Percentiles rank a stretch among this genome's conserved stretches.
These are phyloP conservation scores for Anguilla anguilla DNA, from an alignment of 2,797 vertebrate species.

Conservation along the genomic window DNA sequence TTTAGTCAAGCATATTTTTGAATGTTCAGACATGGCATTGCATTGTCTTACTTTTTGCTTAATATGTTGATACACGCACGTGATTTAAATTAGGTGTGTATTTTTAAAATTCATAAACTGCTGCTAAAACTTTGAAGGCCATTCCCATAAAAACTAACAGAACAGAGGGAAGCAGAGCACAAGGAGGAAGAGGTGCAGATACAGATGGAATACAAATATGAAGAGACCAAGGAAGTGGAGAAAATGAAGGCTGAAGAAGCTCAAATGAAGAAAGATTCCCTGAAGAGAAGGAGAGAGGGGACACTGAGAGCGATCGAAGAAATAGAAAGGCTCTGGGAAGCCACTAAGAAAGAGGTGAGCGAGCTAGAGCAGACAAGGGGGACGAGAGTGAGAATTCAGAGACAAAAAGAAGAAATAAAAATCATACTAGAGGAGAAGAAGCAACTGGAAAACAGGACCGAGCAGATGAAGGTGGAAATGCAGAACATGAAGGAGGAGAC, in stretches of 20 bases:
- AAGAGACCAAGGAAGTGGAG: conserved; percentile 8
- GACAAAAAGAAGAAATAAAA: conserved; percentile 25
- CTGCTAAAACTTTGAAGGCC: too few relatives aligned
- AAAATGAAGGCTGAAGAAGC: neutral
- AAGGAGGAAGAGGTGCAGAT: conserved; percentile 13
- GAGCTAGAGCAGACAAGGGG: conserved; percentile 25
- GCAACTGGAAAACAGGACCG: neutral
- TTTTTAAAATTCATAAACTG: neutral
- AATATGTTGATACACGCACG: neutral
- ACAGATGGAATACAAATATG: neutral
- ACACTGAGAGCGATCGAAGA: conserved; percentile 31
- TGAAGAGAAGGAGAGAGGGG: conserved; percentile 24
- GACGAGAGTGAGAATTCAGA: conserved; percentile 27
- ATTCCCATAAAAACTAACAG: conserved; percentile 9
- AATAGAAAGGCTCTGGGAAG: conserved; percentile 37
- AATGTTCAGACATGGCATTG: neutral
- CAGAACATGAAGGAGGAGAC: conserved; percentile 21
- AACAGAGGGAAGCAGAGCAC: conserved; percentile 9
- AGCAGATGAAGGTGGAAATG: conserved; percentile 29
- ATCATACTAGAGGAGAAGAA: conserved; percentile 17
- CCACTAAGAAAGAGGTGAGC: conserved; percentile 27
- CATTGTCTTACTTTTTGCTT: neutral
- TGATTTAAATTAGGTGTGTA: neutral
- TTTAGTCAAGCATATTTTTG: neutral
- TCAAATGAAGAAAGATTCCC: conserved; percentile 15